Percentiles rank a stretch among this genome's conserved stretches.
Evolutionary conservation across 2,113 vertebrate genomes (phyloP).

Genomic region (Globicephala melas): DNA sequence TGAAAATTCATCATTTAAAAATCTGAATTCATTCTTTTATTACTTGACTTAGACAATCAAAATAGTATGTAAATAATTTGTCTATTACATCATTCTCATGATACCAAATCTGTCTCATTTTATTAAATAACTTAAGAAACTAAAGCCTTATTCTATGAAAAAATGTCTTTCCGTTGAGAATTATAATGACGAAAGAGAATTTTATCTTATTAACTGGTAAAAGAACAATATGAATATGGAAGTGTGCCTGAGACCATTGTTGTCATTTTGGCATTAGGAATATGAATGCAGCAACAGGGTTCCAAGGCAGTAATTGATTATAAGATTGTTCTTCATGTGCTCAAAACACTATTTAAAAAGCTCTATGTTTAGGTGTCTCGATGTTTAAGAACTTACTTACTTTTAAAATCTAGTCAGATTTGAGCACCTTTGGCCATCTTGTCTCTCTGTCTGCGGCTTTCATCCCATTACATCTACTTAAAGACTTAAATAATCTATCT

Average conservation of each 20-base stretch:
- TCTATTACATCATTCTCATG: neutral
- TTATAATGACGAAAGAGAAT: neutral
- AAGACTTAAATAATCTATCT: neutral
- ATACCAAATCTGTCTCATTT: conserved; percentile 12
- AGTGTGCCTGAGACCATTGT: neutral
- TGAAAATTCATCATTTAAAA: conserved; percentile 21
- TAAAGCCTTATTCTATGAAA: conserved; percentile 1
- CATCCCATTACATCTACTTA: neutral
- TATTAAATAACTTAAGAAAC: conserved; percentile 22
- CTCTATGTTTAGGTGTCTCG: neutral
- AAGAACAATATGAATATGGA: neutral
- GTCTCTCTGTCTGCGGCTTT: neutral
- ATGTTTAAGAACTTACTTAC: neutral
- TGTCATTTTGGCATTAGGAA: neutral
- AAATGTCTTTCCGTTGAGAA: neutral
- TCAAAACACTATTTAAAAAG: neutral
- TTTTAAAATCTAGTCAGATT: neutral
- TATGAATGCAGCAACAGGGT: neutral
- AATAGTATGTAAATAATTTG: neutral
- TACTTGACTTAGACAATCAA: neutral
- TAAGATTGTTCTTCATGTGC: neutral
- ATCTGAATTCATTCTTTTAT: neutral
- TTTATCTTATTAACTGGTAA: conserved; percentile 3
- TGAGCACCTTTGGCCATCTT: neutral
- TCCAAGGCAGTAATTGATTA: neutral